phyloP scores from a whole-genome alignment of 2,797 vertebrate genomes.

The Danionella dracula region DNA sequence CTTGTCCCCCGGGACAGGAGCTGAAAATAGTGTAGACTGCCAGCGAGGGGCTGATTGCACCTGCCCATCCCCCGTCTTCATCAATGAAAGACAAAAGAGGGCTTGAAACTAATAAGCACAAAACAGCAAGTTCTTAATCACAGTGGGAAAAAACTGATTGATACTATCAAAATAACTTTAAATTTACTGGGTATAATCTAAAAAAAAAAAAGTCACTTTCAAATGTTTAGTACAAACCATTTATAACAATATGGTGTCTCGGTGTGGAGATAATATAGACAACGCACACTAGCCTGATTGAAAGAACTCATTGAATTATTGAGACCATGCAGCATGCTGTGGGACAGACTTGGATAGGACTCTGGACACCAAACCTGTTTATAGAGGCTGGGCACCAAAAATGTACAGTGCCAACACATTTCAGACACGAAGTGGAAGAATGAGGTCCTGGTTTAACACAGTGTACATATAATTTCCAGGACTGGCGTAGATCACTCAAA shows the following conservation, averaged over 20 bases:
- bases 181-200: neutral
- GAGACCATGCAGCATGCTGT: neutral
- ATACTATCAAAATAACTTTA: constrained; percentile 16
- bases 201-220: neutral
- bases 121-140: constrained; percentile 22
- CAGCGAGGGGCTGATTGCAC: constrained; percentile 32
- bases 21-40: constrained; percentile 27
- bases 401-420: constrained; percentile 16
- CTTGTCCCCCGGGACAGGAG: constrained; percentile 25
- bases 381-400: constrained; percentile 19
- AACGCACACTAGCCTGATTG: constrained; percentile 3
- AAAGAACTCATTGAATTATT: constrained; percentile 18
- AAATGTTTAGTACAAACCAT: neutral
- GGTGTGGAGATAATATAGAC: neutral
- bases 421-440: neutral
- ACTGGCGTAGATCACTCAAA: constrained; percentile 3
- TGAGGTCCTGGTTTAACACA: neutral
- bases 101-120: constrained; percentile 14
- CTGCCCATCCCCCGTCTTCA: constrained; percentile 15
- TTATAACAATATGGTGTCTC: constrained; percentile 6
- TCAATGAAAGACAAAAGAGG: constrained; percentile 19
- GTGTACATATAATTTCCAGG: constrained; percentile 10
- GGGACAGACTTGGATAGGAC: neutral
- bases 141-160: neutral
- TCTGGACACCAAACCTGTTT: constrained; percentile 3